A percentile compares a stretch with the other conserved stretches of the same genome.
phyloP scores from a whole-genome alignment of 2,888 invertebrate genomes.

The Abrostola tripartita region DNA sequence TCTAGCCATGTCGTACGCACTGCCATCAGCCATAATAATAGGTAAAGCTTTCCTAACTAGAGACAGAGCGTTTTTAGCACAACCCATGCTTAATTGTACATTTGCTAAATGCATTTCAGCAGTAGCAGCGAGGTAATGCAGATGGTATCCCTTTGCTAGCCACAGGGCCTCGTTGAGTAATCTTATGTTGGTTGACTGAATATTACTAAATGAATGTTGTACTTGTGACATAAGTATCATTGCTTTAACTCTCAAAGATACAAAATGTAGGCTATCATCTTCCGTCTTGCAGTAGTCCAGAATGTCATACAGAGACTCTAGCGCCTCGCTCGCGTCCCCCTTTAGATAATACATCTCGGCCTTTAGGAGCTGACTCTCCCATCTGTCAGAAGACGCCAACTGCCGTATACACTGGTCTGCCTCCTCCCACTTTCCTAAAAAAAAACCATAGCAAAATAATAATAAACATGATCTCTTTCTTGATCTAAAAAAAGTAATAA shows the following conservation, averaged over 20 bases:
- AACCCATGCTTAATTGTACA: constrained; percentile 92
- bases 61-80: constrained; percentile 92
- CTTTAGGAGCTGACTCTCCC: constrained; percentile 89
- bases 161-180: constrained; percentile 92
- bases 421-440: constrained; percentile 90
- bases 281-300: constrained; percentile 86
- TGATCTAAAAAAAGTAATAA: too few relatives aligned
- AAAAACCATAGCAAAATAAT: too few relatives aligned
- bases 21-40: constrained; percentile 93
- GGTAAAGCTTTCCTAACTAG: constrained; percentile 91
- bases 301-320: constrained; percentile 84
- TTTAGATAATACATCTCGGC: constrained; percentile 88
- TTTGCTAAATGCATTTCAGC: constrained; percentile 94
- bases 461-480: too few relatives aligned
- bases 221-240: constrained; percentile 91
- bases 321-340: constrained; percentile 82
- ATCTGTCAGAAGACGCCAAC: constrained; percentile 90
- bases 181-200: constrained; percentile 87
- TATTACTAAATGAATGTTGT: constrained; percentile 89
- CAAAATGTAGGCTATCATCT: constrained; percentile 85
- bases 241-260: constrained; percentile 89
- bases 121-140: constrained; percentile 92
- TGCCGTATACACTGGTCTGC: constrained; percentile 91
- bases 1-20: constrained; percentile 93
- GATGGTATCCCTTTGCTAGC: constrained; percentile 91